These are phyloP conservation scores for Corella eumyota DNA, from an alignment of 23 tunicate species.

Conservation along the genomic window DNA sequence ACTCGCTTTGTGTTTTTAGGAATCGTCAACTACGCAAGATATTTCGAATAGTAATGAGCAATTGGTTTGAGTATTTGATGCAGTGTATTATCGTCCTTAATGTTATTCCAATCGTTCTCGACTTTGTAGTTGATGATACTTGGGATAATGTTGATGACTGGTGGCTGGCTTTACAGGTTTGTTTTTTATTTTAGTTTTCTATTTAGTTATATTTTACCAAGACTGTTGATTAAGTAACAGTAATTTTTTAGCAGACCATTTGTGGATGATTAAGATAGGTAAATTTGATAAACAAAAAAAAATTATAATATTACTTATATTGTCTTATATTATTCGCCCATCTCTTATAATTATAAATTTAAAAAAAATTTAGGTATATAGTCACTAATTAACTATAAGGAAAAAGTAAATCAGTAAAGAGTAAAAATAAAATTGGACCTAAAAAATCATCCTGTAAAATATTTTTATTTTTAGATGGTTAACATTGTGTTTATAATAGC, in stretches of 20 bases:
- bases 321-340: too few relatives aligned
- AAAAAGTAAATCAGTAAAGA: too few relatives aligned
- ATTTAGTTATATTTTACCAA: neutral
- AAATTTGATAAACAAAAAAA: too few relatives aligned
- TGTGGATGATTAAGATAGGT: too few relatives aligned
- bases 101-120: constrained; percentile 52
- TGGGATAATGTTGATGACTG: constrained; percentile 40
- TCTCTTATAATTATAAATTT: too few relatives aligned
- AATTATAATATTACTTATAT: too few relatives aligned
- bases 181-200: neutral
- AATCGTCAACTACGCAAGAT: constrained; percentile 40
- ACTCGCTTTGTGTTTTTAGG: too few relatives aligned
- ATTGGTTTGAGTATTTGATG: constrained; percentile 55
- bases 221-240: neutral
- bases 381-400: too few relatives aligned
- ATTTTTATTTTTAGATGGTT: constrained; percentile 15
- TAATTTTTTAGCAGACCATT: too few relatives aligned
- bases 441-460: too few relatives aligned
- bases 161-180: constrained; percentile 36
- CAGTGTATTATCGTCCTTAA: constrained; percentile 63
- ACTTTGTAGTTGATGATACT: constrained; percentile 58
- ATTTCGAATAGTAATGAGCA: constrained; percentile 39
- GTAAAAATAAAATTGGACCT: too few relatives aligned
- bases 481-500: constrained; percentile 46
- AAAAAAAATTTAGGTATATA: too few relatives aligned